Evolutionary conservation across 2,113 vertebrate genomes (phyloP), one percentile per base, ranked within the genome.

Genomic region (Pygoscelis adeliae): DNA sequence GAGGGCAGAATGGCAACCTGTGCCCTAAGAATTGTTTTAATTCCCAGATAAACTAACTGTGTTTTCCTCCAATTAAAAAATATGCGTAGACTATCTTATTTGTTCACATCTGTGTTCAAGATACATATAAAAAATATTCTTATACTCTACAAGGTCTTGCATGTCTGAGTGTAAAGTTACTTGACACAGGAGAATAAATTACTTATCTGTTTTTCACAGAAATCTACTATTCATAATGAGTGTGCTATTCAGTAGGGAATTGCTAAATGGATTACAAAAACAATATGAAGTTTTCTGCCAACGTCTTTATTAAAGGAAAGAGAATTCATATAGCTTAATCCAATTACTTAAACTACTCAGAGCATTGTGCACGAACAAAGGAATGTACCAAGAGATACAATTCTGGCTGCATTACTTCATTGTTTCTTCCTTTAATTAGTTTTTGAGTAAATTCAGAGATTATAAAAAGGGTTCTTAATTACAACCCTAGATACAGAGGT

Each of bases 281-380:
- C 34, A 70, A 50, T 29, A 83, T 15, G 26, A 95, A 53, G 26
- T 30, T 85, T 95, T 84, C 59, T 76, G 36, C 49, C 36, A 92
- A 49, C 46, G 86, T 86, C 76, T 81, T 83, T 92, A 89, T 83
- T 96, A 89, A 96, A 86, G 40, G 34, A 61, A 85, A 72, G 30
- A 90, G 30, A 73, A 81, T 73, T 92, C 36, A 58, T 78, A 73
- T n/a, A 66, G 27, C 20, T 74, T 87, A 87, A 89, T 93, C 18
- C 8, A 83, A 59, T 94, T 89, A 80, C 19, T 83, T 52, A 74
- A 77, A 62, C 13, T 55, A 80, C 27, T 89, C 36, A 84, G 73
- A 70, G 9, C 3, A 81, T 12, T 82, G 15, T 63, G 30, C 23
- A 91, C 46, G 72, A 83, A 50, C 38, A 83, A 53, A 9, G 6